Evolutionary conservation across 2,797 vertebrate genomes (phyloP).

Genomic region (Falco cherrug): DNA sequence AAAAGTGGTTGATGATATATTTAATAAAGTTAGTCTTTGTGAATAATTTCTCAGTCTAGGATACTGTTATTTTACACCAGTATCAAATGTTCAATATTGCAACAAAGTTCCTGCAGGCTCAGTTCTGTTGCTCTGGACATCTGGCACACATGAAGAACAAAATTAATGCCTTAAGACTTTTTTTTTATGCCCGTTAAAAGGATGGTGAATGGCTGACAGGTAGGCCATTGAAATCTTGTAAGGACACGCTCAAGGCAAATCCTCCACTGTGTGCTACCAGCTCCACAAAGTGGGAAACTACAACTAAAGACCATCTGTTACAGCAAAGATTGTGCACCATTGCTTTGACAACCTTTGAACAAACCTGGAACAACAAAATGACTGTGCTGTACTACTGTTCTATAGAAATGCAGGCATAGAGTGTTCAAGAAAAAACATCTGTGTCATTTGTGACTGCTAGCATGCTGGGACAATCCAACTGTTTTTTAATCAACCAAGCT

Average conservation of each 20-base stretch:
- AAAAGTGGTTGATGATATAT: neutral
- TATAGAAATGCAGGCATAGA: neutral
- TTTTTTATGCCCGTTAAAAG: neutral
- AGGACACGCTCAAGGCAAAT: conserved; percentile 12
- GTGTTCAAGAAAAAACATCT: neutral
- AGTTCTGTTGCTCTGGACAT: neutral
- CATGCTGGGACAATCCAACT: neutral
- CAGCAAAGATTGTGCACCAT: neutral
- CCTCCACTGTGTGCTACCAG: neutral
- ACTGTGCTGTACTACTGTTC: neutral
- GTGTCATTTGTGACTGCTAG: neutral
- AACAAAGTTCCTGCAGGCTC: neutral
- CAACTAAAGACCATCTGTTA: conserved; percentile 31
- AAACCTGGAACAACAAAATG: neutral
- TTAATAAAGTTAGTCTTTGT: neutral
- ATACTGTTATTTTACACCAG: neutral
- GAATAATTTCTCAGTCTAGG: neutral
- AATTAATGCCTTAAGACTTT: conserved; percentile 2
- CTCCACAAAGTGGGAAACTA: neutral
- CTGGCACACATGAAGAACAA: conserved; percentile 28
- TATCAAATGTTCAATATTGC: neutral
- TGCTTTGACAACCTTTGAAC: neutral
- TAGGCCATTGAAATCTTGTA: conserved; percentile 13
- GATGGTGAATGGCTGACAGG: conserved; percentile 20
- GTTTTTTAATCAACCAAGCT: neutral